Evolutionary conservation across 2,797 vertebrate genomes (phyloP).

Genomic region (Sciurus carolinensis): DNA sequence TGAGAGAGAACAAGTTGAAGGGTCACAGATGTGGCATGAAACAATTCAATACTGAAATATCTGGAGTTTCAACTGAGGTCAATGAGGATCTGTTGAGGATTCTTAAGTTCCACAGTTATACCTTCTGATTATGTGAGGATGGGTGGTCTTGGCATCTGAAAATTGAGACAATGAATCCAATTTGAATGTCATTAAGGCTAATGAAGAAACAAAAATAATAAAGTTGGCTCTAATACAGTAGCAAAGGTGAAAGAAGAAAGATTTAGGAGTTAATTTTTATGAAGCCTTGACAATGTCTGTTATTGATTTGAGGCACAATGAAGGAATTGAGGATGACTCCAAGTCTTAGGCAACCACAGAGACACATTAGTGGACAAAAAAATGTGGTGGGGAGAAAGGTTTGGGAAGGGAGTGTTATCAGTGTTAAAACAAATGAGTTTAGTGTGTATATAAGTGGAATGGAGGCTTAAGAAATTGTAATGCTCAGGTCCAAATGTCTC

Average conservation of each 20-base stretch:
- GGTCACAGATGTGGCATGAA: not conserved
- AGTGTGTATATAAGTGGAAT: not conserved
- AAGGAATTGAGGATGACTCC: not conserved
- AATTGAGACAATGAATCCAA: not conserved
- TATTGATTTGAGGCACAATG: not conserved
- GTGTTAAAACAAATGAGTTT: not conserved
- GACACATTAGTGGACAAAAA: not conserved
- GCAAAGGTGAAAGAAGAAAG: not conserved
- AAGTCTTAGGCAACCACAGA: not conserved
- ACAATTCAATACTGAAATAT: not conserved
- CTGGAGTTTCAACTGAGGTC: not conserved
- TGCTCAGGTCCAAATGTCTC: not conserved
- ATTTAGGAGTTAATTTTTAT: not conserved
- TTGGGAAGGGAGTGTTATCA: not conserved
- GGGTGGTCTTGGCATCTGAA: not conserved
- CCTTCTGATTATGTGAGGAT: not conserved
- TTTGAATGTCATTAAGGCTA: not conserved
- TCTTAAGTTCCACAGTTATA: not conserved
- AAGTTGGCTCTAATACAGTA: not conserved
- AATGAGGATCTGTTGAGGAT: not conserved
- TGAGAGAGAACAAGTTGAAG: not conserved
- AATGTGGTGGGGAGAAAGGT: not conserved
- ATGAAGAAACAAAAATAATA: not conserved
- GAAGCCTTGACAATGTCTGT: not conserved
- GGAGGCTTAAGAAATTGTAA: not conserved